Base-by-base conservation (phyloP, 2,113 vertebrate genomes). In the Hippotragus niger region DNA sequence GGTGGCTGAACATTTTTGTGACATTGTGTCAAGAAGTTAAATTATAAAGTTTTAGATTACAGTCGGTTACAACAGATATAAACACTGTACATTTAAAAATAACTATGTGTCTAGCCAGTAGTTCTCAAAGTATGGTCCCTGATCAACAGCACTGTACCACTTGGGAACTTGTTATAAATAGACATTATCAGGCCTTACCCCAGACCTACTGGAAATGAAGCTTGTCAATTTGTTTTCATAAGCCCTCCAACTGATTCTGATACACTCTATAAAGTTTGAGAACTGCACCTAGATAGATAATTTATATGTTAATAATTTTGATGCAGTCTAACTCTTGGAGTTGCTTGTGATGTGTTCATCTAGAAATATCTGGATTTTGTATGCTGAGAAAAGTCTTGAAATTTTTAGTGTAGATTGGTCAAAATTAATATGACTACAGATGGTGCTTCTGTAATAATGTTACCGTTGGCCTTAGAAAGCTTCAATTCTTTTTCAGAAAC, bases 361-460 rank as follows among this genome's bases (percentile, higher is more conserved):
- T 71, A 62, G 81, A 94, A 96, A 96, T 92, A 95, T 52, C 81
- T 94, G 55, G n/a, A 47, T 96, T 94, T 96, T 94, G 23, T 95
- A 62, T 81, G 74, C 67, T 86, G 52, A 55, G 17, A 53, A 81
- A 83, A 95, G 50, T 47, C 52, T 86, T 89, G 23, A 95, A 55
- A 58, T 36, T 95, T 98, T 94, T 94, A n/a, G 29, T 96, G 81
- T 50, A 47, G 29, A 52, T 64, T 90, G 50, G 17, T 96, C 19
- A 95, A 88, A 96, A 78, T 93, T 90, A 71, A 31, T 83, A 81
- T 91, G n/a, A 90, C 80, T 94, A 86, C 3, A 88, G 33, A 25
- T 92, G 31, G 45, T 76, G 3, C 53, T 86, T 95, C 23, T 89
- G 40, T 19, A 88, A 12, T 82, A 55, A 14, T 62, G 6, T 93